A percentile compares a stretch with the other conserved stretches of the same genome.
These are phyloP conservation scores for Zapus hudsonius DNA, from an alignment of 2,113 vertebrate genomes.

Conservation along the genomic window DNA sequence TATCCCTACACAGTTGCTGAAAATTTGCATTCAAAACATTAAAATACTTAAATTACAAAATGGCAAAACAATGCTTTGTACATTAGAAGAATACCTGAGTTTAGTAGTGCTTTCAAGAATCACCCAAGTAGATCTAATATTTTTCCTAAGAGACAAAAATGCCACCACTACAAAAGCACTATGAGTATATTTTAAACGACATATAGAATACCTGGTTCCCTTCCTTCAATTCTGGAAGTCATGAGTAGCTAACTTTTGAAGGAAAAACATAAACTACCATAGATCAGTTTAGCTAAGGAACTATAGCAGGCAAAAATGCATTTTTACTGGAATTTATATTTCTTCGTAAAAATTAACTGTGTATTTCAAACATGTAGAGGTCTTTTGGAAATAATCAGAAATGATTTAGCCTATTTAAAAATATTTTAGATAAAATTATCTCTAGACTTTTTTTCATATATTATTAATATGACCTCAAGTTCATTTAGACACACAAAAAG, in stretches of 20 bases:
- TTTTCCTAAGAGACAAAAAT: conserved; percentile 61
- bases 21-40: conserved; percentile 71
- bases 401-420: neutral
- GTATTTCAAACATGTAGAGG: neutral
- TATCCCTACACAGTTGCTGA: conserved; percentile 27
- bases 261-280: neutral
- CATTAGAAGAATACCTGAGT: conserved; percentile 47
- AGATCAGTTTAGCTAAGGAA: neutral
- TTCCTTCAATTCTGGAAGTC: conserved; percentile 8
- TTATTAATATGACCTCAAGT: neutral
- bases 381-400: conserved; percentile 25
- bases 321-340: neutral
- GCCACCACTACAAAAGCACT: neutral
- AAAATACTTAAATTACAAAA: conserved; percentile 71
- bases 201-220: neutral
- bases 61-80: conserved; percentile 56
- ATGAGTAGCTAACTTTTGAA: neutral
- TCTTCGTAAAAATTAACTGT: conserved; percentile 11
- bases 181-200: neutral
- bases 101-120: conserved; percentile 54
- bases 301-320: neutral
- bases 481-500: neutral
- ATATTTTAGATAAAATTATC: neutral
- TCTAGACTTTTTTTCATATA: conserved; percentile 6
- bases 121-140: conserved; percentile 30